These are phyloP conservation scores for Ochotona curzoniae DNA, from an alignment of 2,113 vertebrate genomes.

Conservation along the genomic window DNA sequence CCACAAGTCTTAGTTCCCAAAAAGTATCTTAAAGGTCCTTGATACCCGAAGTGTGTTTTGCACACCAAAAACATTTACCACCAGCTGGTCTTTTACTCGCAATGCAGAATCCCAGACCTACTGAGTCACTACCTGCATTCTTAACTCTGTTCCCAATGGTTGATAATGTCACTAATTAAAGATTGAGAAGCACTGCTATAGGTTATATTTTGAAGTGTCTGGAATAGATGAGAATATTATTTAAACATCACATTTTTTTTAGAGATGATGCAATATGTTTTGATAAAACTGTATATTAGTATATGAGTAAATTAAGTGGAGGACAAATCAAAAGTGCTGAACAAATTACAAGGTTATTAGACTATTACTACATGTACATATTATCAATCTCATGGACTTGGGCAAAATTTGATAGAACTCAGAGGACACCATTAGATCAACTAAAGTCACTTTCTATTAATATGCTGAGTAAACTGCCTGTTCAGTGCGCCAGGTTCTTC, in stretches of 20 bases:
- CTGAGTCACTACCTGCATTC: not conserved
- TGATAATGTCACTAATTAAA: not conserved
- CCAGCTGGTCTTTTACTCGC: not conserved
- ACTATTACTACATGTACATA: not conserved
- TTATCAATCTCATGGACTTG: not conserved
- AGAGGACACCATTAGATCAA: not conserved
- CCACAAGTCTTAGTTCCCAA: too few species aligned
- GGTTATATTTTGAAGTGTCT: not conserved
- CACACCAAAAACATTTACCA: not conserved
- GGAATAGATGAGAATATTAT: conserved; percentile 5
- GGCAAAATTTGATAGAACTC: conserved; percentile 6
- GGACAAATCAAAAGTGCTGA: not conserved
- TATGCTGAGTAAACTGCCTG: conserved; percentile 23
- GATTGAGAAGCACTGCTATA: conserved; percentile 32
- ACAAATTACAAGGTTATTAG: conserved; percentile 11
- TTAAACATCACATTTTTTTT: conserved; percentile 1
- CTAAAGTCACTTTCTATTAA: conserved; percentile 22
- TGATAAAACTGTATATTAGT: conserved; percentile 36
- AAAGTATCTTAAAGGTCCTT: not conserved
- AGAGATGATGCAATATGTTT: not conserved
- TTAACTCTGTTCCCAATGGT: conserved; percentile 10
- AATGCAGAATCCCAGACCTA: not conserved
- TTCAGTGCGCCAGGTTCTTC: not conserved
- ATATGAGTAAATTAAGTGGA: conserved; percentile 51
- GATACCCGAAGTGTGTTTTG: not conserved